These are phyloP conservation scores for Drosophila suzukii DNA, from an alignment of 1,140 invertebrate species.

Conservation along the genomic window DNA sequence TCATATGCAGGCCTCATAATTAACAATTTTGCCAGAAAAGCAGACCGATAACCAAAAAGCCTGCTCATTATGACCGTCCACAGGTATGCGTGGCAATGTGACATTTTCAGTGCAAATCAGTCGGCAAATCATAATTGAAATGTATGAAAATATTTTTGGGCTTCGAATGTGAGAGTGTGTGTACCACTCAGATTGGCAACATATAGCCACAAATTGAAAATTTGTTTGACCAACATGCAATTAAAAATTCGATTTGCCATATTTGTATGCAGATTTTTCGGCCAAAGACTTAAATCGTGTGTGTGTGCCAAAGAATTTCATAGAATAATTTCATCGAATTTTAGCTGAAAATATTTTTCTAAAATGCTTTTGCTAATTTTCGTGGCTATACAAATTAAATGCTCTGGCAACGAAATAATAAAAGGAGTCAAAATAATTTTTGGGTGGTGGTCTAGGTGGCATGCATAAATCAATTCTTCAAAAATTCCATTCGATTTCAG, in stretches of 20 bases:
- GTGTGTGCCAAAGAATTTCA: constrained; percentile 4
- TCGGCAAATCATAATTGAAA: constrained; percentile 37
- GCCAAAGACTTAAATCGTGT: not conserved
- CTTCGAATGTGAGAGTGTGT: not conserved
- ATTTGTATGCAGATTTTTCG: constrained; percentile 45
- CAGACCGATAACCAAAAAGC: constrained; percentile 15
- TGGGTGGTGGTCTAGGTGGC: constrained; percentile 9
- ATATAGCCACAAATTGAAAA: constrained; percentile 51
- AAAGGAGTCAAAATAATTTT: constrained; percentile 11
- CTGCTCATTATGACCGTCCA: constrained; percentile 6
- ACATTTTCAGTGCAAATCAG: constrained; percentile 25
- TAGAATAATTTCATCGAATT: constrained; percentile 21
- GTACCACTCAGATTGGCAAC: constrained; percentile 2
- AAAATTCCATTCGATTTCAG: constrained; percentile 36
- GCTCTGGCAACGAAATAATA: constrained; percentile 20
- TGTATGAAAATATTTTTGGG: constrained; percentile 19
- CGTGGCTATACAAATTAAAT: constrained; percentile 21
- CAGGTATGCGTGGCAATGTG: constrained; percentile 10
- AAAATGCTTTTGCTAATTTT: constrained; percentile 32
- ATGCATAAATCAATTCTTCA: constrained; percentile 40
- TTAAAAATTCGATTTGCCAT: constrained; percentile 57
- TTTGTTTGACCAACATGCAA: constrained; percentile 49
- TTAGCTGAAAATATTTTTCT: constrained; percentile 7
- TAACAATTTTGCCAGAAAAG: constrained; percentile 32
- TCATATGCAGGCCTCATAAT: constrained; percentile 37